phyloP scores from a whole-genome alignment of 2,113 vertebrate species.

The Speoplatyrhinus poulsoni region DNA sequence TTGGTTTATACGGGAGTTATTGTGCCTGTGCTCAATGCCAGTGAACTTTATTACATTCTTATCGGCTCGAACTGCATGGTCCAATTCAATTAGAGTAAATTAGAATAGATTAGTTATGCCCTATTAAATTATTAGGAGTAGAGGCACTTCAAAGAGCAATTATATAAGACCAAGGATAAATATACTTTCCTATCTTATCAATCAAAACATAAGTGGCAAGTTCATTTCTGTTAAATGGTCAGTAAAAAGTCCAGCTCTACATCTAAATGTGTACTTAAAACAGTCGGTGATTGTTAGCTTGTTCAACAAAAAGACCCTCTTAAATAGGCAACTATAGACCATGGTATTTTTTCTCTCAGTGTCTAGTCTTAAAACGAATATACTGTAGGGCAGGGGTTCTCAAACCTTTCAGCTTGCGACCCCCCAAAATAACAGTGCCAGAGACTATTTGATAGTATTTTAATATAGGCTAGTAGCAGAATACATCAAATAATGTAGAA shows the following conservation, averaged over 20 bases:
- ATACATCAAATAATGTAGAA: too few species aligned
- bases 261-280: conserved; percentile 31
- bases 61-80: conserved; percentile 40
- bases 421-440: too few species aligned
- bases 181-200: conserved; percentile 17
- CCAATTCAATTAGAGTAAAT: conserved; percentile 52
- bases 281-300: conserved; percentile 2
- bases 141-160: conserved; percentile 35
- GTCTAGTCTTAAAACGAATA: conserved; percentile 12
- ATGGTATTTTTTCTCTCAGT: conserved; percentile 18
- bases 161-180: conserved; percentile 27
- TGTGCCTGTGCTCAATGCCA: conserved; percentile 2
- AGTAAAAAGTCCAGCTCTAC: conserved; percentile 26
- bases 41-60: neutral
- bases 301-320: conserved; percentile 6
- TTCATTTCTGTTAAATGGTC: neutral
- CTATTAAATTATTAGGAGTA: conserved; percentile 45
- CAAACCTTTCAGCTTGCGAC: too few species aligned
- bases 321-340: conserved; percentile 2
- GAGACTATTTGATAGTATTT: too few species aligned
- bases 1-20: neutral
- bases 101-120: conserved; percentile 55
- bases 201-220: conserved; percentile 2
- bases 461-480: too few species aligned
- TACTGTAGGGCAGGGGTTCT: too few species aligned